Evolutionary conservation across 2,888 invertebrate species (phyloP), one percentile per base, ranked within the genome.

Genomic region (Orchestes rusci): DNA sequence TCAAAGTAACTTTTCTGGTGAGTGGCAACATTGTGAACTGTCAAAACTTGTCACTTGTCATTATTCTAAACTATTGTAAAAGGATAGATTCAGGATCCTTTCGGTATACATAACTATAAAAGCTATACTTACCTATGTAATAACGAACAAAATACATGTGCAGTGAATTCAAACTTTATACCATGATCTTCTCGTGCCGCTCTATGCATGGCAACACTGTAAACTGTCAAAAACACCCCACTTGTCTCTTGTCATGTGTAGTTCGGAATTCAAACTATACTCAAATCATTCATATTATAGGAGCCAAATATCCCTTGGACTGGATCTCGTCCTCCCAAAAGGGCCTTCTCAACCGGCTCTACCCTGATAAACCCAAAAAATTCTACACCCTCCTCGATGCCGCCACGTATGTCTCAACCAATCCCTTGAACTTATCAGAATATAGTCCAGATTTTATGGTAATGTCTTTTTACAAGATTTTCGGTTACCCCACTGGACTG

Each of bases 391-490:
- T 90, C 34, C 67, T 97, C 39, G 97, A 97, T 72, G 89, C 91
- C 4, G 93, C 96, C 1, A 73, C 82, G 20, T 88, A 74, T 70
- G 84, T 81, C 1, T 76, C 86, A 3, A 87, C 90, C 12, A 88
- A 79, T 63, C 72, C 71, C 40, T 70, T 97, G 39, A 82, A 96
- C 72, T 72, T 97, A 43, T 72, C 76, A 1, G 56, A 61, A 37
- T 71, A 72, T 45, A 77, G 81, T 52, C 90, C 96, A 3, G 94
- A 97, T 69, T 97, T 94, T 73, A 80, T 95, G 0, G 78, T 82
- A 43, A 45, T 97, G 13, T 96, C 96, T 1, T 97, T 97, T 72
- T 97, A 97, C 70, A 97, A 96, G 74, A 86, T 97, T 60, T 96
- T 97, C 72, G 87, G 87, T 15, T 95, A 86, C 66, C 97, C 97